phyloP scores from a whole-genome alignment of 2,113 vertebrate genomes.

The Stigmatopora argus region DNA sequence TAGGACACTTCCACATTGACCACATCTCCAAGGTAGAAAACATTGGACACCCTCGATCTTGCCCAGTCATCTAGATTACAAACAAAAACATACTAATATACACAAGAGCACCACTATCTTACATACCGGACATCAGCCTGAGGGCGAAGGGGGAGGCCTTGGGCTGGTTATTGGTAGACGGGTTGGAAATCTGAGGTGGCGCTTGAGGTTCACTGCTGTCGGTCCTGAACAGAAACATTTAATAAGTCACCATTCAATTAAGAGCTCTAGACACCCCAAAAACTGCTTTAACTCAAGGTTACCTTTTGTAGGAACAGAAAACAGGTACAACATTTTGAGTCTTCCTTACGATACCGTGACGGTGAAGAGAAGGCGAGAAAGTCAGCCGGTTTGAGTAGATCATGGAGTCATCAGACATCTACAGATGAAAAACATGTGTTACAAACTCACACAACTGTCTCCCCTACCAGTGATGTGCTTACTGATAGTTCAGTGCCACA shows the following conservation, averaged over 20 bases:
- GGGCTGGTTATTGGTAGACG: neutral
- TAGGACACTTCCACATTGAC: slow-evolving; percentile 39
- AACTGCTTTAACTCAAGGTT: neutral
- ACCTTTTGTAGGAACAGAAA: slow-evolving; percentile 48
- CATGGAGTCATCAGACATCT: slow-evolving; percentile 26
- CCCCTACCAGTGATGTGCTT: neutral
- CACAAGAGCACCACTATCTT: neutral
- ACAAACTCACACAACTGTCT: neutral
- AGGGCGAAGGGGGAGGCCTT: slow-evolving; percentile 27
- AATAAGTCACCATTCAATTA: neutral
- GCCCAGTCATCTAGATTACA: slow-evolving; percentile 38
- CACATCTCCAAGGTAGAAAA: slow-evolving; percentile 31
- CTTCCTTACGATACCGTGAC: slow-evolving; percentile 21
- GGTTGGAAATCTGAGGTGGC: neutral
- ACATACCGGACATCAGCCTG: slow-evolving; percentile 31
- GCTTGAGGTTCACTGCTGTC: slow-evolving; percentile 27
- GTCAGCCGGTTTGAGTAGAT: slow-evolving; percentile 45
- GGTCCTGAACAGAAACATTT: slow-evolving; percentile 12
- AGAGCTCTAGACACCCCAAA: neutral
- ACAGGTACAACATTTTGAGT: slow-evolving; percentile 20
- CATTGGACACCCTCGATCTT: slow-evolving; percentile 4
- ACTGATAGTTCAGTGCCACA: slow-evolving; percentile 40
- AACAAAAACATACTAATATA: neutral
- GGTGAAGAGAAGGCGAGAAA: slow-evolving; percentile 5
- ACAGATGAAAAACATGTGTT: neutral